Evolutionary conservation across 2,797 vertebrate genomes (phyloP), one percentile per base, ranked within the genome.

Genomic region (Odontamblyopus lacepedii): DNA sequence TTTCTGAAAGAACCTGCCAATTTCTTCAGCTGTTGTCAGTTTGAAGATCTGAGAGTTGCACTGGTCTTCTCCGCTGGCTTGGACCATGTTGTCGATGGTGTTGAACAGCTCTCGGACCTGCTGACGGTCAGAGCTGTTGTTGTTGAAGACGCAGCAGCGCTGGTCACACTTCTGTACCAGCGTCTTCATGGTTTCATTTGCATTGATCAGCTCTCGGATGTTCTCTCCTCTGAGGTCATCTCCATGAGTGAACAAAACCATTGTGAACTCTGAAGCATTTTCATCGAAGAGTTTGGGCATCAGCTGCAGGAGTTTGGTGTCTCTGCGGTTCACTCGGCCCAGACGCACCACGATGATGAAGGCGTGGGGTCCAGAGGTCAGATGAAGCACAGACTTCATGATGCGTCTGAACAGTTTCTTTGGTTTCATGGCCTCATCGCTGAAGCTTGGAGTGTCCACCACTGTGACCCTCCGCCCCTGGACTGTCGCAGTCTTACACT

Each of bases 341-440:
- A 67, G 48, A 11, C 29, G 26, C 48, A 67, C 65, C 44, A 67
- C 65, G 50, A 67, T 51, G 48, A 67, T 67, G 48, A 67, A 67
- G 50, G 65, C 65, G 7, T 67, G 65, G 6, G 65, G 65, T 26
- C 63, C 63, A 26, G 1, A 0, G 0, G 38, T 26, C 38, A 64
- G 19, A n/a, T 3, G 4, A 4, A 64, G 19, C n/a, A 44, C 63
- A 26, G 63, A 64, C 12, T 27, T 7, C 38, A 64, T 64, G 38
- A 64, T 64, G 0, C 5, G 1, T 64, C 27, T 64, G 63, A 64
- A 64, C n/a, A 64, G 38, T 26, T 64, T 48, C 63, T 64, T 48
- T 64, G 38, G 63, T 26, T 16, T 48, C 8, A 27, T 4, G 6
- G 1, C 23, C 12, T 48, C n/a, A 26, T 64, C 63, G n/a, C 63